These are phyloP conservation scores for Aythya baeri DNA, from an alignment of 2,113 vertebrate species.

Conservation along the genomic window DNA sequence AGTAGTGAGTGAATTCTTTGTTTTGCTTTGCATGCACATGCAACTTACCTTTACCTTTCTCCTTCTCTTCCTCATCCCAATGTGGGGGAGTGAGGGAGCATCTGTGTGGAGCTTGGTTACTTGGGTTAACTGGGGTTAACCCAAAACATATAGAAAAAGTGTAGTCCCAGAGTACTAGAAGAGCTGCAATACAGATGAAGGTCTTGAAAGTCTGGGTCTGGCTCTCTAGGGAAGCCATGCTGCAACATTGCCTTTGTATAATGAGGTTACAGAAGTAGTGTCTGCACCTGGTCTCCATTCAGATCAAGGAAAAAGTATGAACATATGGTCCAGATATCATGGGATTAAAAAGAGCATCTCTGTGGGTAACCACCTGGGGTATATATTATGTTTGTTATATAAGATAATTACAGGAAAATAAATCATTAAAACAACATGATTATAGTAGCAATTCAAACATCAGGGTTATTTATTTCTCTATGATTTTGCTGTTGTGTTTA, in stretches of 20 bases:
- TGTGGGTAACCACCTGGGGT: not conserved
- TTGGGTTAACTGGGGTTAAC: not conserved
- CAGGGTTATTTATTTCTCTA: not conserved
- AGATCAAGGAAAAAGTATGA: not conserved
- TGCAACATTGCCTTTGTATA: not conserved
- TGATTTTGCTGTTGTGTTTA: not conserved
- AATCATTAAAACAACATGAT: not conserved
- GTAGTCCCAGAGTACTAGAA: not conserved
- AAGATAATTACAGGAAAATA: not conserved
- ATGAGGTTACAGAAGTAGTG: not conserved
- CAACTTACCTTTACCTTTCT: not conserved
- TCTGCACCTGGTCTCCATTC: not conserved
- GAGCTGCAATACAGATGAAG: not conserved
- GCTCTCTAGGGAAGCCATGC: not conserved
- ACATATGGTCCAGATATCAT: not conserved
- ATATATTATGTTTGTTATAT: not conserved
- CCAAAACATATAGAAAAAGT: not conserved
- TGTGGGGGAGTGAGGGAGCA: not conserved
- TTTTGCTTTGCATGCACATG: not conserved
- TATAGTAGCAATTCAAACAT: not conserved
- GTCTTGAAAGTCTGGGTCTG: not conserved
- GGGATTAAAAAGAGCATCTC: not conserved
- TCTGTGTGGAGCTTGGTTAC: not conserved
- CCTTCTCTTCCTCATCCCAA: not conserved
- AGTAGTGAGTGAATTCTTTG: not conserved